Evolutionary conservation across 1,140 invertebrate species (phyloP).

Genomic region (Nasonia vitripennis): DNA sequence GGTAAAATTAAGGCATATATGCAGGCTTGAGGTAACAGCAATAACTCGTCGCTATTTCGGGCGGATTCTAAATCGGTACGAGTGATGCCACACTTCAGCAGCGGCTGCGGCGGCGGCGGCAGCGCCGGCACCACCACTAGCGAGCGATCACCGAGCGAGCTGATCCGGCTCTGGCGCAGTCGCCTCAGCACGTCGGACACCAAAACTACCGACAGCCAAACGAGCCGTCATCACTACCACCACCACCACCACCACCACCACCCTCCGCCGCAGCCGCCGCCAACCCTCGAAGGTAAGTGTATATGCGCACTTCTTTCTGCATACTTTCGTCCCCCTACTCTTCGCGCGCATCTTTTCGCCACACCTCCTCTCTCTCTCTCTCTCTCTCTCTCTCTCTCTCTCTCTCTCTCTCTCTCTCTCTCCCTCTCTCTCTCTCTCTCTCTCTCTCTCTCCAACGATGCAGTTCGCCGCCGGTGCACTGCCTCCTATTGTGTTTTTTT

Average conservation of each 20-base stretch:
- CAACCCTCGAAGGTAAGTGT: conserved; percentile 66
- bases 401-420: not conserved
- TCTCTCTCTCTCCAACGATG: no score
- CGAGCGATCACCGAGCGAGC: conserved; percentile 57
- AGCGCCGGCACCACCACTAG: conserved; percentile 13
- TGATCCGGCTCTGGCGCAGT: conserved; percentile 63
- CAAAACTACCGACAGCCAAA: conserved; percentile 60
- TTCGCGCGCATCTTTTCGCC: not conserved
- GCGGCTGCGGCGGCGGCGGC: conserved; percentile 56
- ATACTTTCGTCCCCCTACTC: not conserved
- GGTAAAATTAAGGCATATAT: conserved; percentile 62
- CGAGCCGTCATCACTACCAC: conserved; percentile 25
- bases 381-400: no score
- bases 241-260: not conserved
- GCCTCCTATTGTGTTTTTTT: conserved; percentile 1
- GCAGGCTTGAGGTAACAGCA: conserved; percentile 67
- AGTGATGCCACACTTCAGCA: conserved; percentile 71
- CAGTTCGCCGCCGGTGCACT: not conserved
- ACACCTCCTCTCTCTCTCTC: not conserved
- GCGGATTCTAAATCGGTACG: conserved; percentile 53
- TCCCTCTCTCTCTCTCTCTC: no score
- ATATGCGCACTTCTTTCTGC: conserved; percentile 30
- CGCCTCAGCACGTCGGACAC: conserved; percentile 65
- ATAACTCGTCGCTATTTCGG: conserved; percentile 72
- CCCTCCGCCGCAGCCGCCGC: conserved; percentile 52